Evolutionary conservation across 2,888 invertebrate genomes (phyloP).

Genomic region (Dryococelus australis): DNA sequence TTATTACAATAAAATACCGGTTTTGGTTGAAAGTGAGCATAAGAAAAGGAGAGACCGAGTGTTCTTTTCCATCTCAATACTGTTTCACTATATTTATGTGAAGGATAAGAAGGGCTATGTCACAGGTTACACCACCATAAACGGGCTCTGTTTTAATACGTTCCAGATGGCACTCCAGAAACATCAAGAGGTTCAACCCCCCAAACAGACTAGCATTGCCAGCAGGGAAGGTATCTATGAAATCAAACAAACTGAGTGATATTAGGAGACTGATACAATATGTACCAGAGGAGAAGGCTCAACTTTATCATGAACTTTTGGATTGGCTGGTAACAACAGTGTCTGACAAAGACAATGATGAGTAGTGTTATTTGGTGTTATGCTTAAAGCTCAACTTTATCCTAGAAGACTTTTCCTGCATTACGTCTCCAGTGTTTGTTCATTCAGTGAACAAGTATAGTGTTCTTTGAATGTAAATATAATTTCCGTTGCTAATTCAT

Average conservation of each 20-base stretch:
- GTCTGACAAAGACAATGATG: not conserved
- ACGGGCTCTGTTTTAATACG: not conserved
- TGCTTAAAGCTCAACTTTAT: not conserved
- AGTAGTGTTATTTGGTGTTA: not conserved
- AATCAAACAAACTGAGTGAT: not conserved
- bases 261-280: not conserved
- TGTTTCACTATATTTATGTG: not conserved
- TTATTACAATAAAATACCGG: not conserved
- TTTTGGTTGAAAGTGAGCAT: not conserved
- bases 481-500: not conserved
- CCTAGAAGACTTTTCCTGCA: not conserved
- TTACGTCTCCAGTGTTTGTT: too few species aligned
- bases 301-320: not conserved
- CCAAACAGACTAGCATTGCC: not conserved
- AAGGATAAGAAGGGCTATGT: not conserved
- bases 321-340: not conserved
- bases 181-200: not conserved
- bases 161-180: not conserved
- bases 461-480: too few species aligned
- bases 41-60: not conserved
- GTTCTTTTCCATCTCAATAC: not conserved
- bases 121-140: conserved; percentile 1
- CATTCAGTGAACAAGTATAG: too few species aligned
- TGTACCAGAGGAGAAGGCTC: not conserved
- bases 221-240: not conserved